Base-by-base conservation (phyloP, 2,888 invertebrate species). In the Leptinotarsa juncta region DNA sequence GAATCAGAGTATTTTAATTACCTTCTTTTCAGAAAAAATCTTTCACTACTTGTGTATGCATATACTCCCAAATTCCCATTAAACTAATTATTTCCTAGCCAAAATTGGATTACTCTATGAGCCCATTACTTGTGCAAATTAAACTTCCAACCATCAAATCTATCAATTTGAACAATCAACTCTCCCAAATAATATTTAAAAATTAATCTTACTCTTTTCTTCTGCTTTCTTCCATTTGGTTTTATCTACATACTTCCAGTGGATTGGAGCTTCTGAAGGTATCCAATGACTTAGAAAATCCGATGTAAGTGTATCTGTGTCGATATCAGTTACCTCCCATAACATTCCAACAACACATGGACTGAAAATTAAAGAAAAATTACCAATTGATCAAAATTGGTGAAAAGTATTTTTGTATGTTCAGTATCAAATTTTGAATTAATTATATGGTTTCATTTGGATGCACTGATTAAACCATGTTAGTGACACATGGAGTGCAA, bases 271-370 rank as follows among this genome's bases (percentile, higher is more conserved):
- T 48, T 81, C 78, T 26, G 87, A 85, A 18, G 87, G 88, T 51
- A 90, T 85, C 89, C 90, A 90, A 57, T 84, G 84, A 76, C 90
- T 90, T 48, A 90, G 82, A 79, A 90, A 84, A 75, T 87, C 86
- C 20, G 89, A 87, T n/a, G 89, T 87, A 53, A 90, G 81, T 42
- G 85, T 81, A 82, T 91, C 90, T 72, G 89, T 89, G 77, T 89
- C 89, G 66, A 85, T 83, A 83, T 91, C 90, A 2, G 90, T 88
- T 4, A 90, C 89, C 71, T 88, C 87, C 88, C 90, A 89, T 50
- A 90, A 77, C 78, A 89, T 89, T 57, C 91, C 91, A 71, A 91
- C 86, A 23, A 90, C 85, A 77, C 89, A 89, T 57, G 90, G 90
- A 79, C 89, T 89, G 74, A 79, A 84, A 83, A 60, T 81, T 23